Evolutionary conservation across 2,113 vertebrate species (phyloP), one percentile per base, ranked within the genome.

Genomic region (Probosciger aterrimus): DNA sequence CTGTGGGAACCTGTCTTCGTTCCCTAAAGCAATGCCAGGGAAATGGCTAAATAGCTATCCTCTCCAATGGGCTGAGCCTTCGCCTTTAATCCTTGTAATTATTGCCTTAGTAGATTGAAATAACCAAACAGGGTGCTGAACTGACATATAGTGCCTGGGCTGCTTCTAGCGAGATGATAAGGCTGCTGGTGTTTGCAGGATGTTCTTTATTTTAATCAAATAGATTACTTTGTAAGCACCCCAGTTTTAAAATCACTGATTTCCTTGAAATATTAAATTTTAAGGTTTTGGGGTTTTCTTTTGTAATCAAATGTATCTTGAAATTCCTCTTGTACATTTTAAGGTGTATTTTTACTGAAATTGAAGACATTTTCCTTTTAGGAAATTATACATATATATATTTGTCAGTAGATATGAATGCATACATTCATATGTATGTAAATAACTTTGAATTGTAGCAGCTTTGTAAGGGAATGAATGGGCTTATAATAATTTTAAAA

Each of bases 71-170:
- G 76, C 84, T 70, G 50, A 62, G 57, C 52, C 23, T 24, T 47
- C 71, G 82, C 68, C 44, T 92, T 88, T 93, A 83, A 92, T 96
- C 91, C 90, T 89, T 75, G 65, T 95, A 97, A 96, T 84, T 94
- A 70, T 81, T 90, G 47, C 60, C 68, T 96, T 85, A 44, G 7
- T 60, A 16, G 78, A 94, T 82, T 37, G 60, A 85, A 93, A 91
- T 86, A 64, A 93, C 33, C 14, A 57, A 93, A 63, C 9, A 35
- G n/a, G 46, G 77, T 80, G 44, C 77, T 68, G 53, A 80, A 83
- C 39, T 18, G 62, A 57, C 39, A 31, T 6, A 64, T 60, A 46
- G 39, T 12, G 30, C 24, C 50, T 39, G 82, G 53, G 43, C 19
- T 53, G 59, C 60, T 76, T 86, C 68, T 84, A 46, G 65, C 3